Evolutionary conservation across 2,797 vertebrate species (phyloP).

Genomic region (Galaxias olidus): DNA sequence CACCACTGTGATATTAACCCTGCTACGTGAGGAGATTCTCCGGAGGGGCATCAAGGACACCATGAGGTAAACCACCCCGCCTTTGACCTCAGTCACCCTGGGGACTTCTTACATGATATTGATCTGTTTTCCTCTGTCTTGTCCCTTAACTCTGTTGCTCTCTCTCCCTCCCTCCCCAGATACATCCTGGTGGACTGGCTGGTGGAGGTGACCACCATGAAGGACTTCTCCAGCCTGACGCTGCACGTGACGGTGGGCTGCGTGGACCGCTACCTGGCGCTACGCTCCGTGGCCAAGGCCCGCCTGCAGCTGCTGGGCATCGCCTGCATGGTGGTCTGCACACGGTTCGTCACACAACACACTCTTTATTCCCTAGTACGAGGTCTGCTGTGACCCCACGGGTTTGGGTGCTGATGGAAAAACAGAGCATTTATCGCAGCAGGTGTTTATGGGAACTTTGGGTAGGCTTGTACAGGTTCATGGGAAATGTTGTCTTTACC

Average conservation of each 20-base stretch:
- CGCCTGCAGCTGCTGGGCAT: conserved; percentile 93
- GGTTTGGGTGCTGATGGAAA: too few species aligned
- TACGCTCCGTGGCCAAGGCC: conserved; percentile 85
- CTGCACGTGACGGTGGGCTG: conserved; percentile 92
- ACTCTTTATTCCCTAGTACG: background rate
- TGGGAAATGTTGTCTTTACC: background rate
- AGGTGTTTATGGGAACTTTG: background rate
- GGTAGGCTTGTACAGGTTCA: background rate
- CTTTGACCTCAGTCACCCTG: too few species aligned
- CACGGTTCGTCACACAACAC: conserved; percentile 78
- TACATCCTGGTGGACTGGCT: conserved; percentile 98
- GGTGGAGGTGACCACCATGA: conserved; percentile 98
- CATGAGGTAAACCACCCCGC: conserved; percentile 82
- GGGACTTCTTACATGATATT: too few species aligned
- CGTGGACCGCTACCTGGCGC: conserved; percentile 89
- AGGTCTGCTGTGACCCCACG: too few species aligned
- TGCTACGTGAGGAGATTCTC: too few species aligned
- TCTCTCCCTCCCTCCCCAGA: conserved; percentile 59
- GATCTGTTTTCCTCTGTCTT: too few species aligned
- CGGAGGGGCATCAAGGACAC: conserved; percentile 91
- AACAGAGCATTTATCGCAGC: too few species aligned
- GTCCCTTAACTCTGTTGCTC: background rate
- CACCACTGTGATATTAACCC: too few species aligned
- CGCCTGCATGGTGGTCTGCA: conserved; percentile 98
- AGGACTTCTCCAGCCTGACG: conserved; percentile 93